Base-by-base conservation (phyloP, 2,888 invertebrate species). In the Scaptomyza flava region DNA sequence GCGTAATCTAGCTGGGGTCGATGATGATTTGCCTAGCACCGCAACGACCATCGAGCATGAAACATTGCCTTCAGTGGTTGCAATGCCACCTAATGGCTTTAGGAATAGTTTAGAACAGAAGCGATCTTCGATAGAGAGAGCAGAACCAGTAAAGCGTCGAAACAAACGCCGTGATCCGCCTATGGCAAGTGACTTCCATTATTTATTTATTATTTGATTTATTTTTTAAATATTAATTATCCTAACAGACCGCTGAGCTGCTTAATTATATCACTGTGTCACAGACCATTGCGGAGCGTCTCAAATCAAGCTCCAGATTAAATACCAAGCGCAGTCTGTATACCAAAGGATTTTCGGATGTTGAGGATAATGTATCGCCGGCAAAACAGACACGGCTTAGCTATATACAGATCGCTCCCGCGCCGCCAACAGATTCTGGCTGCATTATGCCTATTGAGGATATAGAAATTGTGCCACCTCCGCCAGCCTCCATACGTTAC, bases 261-360 rank as follows among this genome's bases (percentile, higher is more conserved):
- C 3, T n/a, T 6, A 54, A 43, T 2, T 79, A 80, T 42, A 3
- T 74, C 12, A 14, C 3, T 9, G 27, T 62, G 7, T n/a, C 68
- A 17, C 23, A 42, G 3, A 31, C 30, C 6, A 6, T 79, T 8
- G 3, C 11, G 17, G 6, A 46, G 20, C 66, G 64, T 11, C 3
- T 63, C 0, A 45, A 33, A 9, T 27, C 36, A 0, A 0, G 12
- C 2, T 8, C 33, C 3, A 2, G 0, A 1, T 11, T n/a, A 11
- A 1, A 3, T 2, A 41, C 11, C 4, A 77, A 61, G 34, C 77
- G 79, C 2, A 62, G 41, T 3, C 72, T 89, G 6, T 89, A 86
- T 27, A 75, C 74, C 0, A 74, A 79, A 34, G 87, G 79, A 1
- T 2, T 64, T 2, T 85, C 83, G 0, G 68, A 73, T 12, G 9